Base-by-base conservation (phyloP, 2,113 vertebrate species). In the Danio rerio region DNA sequence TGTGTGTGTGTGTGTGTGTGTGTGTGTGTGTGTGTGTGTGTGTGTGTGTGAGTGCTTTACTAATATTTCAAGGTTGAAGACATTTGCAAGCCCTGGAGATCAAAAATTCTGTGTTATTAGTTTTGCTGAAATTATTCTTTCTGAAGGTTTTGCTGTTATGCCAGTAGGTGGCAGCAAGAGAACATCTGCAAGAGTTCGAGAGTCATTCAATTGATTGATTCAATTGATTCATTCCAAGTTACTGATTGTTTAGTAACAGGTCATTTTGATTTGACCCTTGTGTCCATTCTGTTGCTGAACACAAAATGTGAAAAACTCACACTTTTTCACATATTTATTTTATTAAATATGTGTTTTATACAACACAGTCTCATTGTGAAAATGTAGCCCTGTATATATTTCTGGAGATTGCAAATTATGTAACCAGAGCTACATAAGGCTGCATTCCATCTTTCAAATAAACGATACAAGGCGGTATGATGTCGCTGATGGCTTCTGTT, bases 1-100 rank as follows among this genome's bases (percentile, higher is more conserved):
- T 61, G 73, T 76, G 74, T 77, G 74, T 20, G 73, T n/a, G 53
- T 12, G 53, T 4, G 4, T 74, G 40, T n/a, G 55, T 61, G 73
- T 76, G 74, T 77, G 74, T 20, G 73, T n/a, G 53, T 12, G 53
- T 69, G 50, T 69, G 40, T 80, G 50, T 55, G 55, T 61, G 73
- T 76, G 74, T 77, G 74, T 20, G 73, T n/a, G 53, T 12, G 53
- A 6, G 4, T 74, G 40, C 9, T 6, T 15, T 11, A 74, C 55
- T 59, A 59, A 75, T 75, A 59, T 15, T 75, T 59, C 73, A 75
- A 75, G 55, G 73, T 20, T 59, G 42, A 55, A 55, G 52, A 21
- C 9, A n/a, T 56, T 43, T 43, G 31, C 31, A 18, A 58, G 43
- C 9, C 6, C 9, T 3, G 42, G 8, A 73, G 31, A 74, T 16